phyloP scores from a whole-genome alignment of 2,797 vertebrate species.

The Diplodus puntazzo region DNA sequence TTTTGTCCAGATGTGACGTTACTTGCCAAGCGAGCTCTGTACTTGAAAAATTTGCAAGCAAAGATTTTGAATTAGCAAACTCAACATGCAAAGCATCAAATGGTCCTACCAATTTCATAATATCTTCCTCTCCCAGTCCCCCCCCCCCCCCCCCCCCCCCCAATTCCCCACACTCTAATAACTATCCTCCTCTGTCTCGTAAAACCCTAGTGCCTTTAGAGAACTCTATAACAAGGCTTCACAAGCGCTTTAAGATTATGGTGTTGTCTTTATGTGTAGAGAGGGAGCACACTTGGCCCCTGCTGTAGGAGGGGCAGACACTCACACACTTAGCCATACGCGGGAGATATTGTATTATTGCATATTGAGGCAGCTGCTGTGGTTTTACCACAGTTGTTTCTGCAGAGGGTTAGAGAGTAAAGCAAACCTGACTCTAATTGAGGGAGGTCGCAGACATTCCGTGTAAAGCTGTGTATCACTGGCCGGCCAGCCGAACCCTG shows the following conservation, averaged over 20 bases:
- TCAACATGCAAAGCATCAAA: constrained; percentile 53
- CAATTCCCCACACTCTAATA: constrained; percentile 69
- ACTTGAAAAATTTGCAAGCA: constrained; percentile 55
- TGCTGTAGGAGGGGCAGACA: constrained; percentile 47
- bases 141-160: constrained; percentile 37
- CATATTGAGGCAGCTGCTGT: constrained; percentile 55
- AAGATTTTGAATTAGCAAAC: constrained; percentile 66
- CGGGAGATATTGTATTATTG: constrained; percentile 52
- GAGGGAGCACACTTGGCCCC: constrained; percentile 61
- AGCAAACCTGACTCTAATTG: constrained; percentile 67
- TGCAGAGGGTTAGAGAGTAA: constrained; percentile 56
- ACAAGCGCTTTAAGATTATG: constrained; percentile 82
- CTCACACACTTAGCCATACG: constrained; percentile 43
- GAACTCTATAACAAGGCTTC: constrained; percentile 84
- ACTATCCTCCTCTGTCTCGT: constrained; percentile 75
- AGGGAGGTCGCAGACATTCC: constrained; percentile 79
- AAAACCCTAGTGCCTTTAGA: constrained; percentile 82
- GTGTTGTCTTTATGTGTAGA: constrained; percentile 80
- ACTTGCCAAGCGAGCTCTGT: constrained; percentile 41
- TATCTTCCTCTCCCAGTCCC: constrained; percentile 28
- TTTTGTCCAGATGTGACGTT: constrained; percentile 75
- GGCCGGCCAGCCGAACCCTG: constrained; percentile 77
- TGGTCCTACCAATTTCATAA: constrained; percentile 48
- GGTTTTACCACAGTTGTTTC: constrained; percentile 48
- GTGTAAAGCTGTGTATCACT: constrained; percentile 83